Evolutionary conservation across 2,797 vertebrate genomes (phyloP).

Genomic region (Etheostoma nigrum): DNA sequence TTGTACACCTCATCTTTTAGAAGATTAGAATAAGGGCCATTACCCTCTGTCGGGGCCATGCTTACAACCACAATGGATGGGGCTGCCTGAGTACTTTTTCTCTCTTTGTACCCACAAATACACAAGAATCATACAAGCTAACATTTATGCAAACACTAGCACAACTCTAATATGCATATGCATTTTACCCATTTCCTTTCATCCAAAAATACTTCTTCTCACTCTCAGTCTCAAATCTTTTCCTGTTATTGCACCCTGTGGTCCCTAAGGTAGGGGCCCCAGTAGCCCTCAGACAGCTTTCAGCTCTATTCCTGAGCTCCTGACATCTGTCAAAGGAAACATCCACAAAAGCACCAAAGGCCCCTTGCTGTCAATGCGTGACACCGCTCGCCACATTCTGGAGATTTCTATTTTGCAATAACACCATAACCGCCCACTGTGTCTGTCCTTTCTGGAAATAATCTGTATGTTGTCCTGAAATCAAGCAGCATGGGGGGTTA

Average conservation of each 20-base stretch:
- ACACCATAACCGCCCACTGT: constrained; percentile 35
- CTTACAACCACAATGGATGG: constrained; percentile 53
- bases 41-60: constrained; percentile 60
- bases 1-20: constrained; percentile 65
- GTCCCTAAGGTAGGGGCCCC: background rate
- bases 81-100: constrained; percentile 24
- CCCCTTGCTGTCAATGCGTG: constrained; percentile 21
- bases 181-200: background rate
- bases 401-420: constrained; percentile 32
- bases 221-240: background rate
- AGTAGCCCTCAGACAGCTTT: constrained; percentile 6
- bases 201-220: background rate
- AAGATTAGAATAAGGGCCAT: constrained; percentile 75
- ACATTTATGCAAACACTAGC: background rate
- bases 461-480: constrained; percentile 17
- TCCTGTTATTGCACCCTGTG: background rate
- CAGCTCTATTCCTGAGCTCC: constrained; percentile 11
- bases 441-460: constrained; percentile 22
- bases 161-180: background rate
- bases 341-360: constrained; percentile 29
- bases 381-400: constrained; percentile 31
- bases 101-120: constrained; percentile 25
- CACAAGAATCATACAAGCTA: constrained; percentile 15
- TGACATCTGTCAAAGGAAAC: constrained; percentile 13
- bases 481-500: background rate